These are phyloP conservation scores for Hydrocynus forskahlii DNA, from an alignment of 2,797 vertebrate species.

Conservation along the genomic window DNA sequence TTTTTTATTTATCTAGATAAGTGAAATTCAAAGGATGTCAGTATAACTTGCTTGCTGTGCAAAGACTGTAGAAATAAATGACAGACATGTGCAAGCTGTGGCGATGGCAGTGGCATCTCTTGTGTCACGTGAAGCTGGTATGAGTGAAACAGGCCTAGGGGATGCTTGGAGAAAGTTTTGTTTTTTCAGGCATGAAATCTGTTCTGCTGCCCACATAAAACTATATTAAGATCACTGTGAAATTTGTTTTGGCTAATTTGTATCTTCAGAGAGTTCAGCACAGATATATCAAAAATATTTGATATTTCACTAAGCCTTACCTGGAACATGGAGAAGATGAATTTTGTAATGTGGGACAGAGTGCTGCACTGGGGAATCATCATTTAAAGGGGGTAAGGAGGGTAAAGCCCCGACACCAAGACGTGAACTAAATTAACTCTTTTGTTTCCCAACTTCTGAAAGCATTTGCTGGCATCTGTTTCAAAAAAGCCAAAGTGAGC, in stretches of 20 bases:
- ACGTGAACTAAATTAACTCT: constrained; percentile 10
- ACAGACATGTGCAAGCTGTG: no score
- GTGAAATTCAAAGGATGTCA: no score
- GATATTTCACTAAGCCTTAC: background rate
- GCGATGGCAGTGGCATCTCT: no score
- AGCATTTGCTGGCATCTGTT: constrained; percentile 23
- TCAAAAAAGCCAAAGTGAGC: constrained; percentile 4
- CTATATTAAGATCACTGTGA: background rate
- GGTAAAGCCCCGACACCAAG: background rate
- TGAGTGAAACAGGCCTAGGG: no score
- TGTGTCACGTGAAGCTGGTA: no score
- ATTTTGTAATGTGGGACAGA: background rate
- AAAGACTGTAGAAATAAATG: no score
- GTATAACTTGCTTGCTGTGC: no score
- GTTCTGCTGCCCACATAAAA: background rate
- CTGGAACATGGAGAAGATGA: background rate
- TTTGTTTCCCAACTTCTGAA: constrained; percentile 24
- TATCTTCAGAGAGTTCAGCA: background rate
- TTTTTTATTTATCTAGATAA: no score
- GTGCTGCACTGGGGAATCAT: background rate
- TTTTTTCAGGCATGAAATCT: background rate
- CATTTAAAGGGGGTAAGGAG: background rate
- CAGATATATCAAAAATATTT: background rate
- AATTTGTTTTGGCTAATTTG: background rate
- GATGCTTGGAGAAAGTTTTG: background rate